A percentile compares a stretch with the other conserved stretches of the same genome.
Evolutionary conservation across 2,113 vertebrate species (phyloP).

Genomic region (Sus scrofa): T2T-Sscrofa CM000827.6:108687001-108687500

Average conservation of each 20-base stretch:
- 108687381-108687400: background rate
- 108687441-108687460: background rate
- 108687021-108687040: too few relatives aligned
- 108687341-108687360: too few relatives aligned
- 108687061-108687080: too few relatives aligned
- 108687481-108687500: too few relatives aligned
- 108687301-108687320: background rate
- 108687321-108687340: too few relatives aligned
- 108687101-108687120: background rate
- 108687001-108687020: background rate
- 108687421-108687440: background rate
- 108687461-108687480: background rate
- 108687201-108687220: conserved; percentile 60
- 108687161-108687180: background rate
- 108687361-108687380: background rate
- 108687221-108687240: conserved; percentile 51
- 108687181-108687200: too few relatives aligned
- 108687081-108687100: background rate
- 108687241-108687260: conserved; percentile 45
- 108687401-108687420: background rate
- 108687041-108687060: too few relatives aligned
- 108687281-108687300: background rate
- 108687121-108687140: background rate
- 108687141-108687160: background rate
- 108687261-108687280: conserved; percentile 41